Base-by-base conservation (phyloP, 2,888 invertebrate genomes). In the Cylloceria caligata region DNA sequence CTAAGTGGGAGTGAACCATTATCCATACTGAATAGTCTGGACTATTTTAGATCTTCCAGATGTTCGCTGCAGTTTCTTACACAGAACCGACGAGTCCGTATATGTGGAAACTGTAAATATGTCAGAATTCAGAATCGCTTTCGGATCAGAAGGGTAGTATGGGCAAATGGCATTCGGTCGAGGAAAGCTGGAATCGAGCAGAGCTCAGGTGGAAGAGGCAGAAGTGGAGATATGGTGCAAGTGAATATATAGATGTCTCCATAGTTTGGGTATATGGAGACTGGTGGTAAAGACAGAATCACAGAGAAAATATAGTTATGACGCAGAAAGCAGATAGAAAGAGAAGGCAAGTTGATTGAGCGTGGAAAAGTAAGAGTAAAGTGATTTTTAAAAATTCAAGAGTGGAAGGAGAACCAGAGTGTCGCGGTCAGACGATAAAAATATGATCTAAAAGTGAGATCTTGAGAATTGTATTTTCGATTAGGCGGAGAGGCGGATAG, bases 381-480 rank as follows among this genome's bases (percentile, higher is more conserved):
- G 68, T 65, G 62, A 68, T 34, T 52, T 67, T 47, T 16, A 19
- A 68, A 55, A 42, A 67, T 49, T 27, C 16, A 27, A 39, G 55
- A 57, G 13, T 62, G 19, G 21, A 57, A 19, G 27, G 60, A 39
- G 52, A 45, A 45, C 39, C 19, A 16, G 7, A 64, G 57, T 55
- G 69, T 65, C 49, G 67, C 27, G 60, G 68, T 55, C 69, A 60
- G 39, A 47, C 68, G 68, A 77, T 65, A 74, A 74, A 81, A 65
- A 74, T 69, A 60, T 78, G 60, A 36, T n/a, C n/a, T n/a, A n/a
- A n/a, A n/a, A n/a, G n/a, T n/a, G n/a, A 19, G 36, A 78, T 39
- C 42, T 60, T 21, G 34, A 65, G 78, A 78, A 74, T 78, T 74
- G 69, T 78, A 78, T 78, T 81, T 81, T 71, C 65, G 57, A 60